Base-by-base conservation (phyloP, 2,888 invertebrate species). In the Rhaphigaster nebulosa region DNA sequence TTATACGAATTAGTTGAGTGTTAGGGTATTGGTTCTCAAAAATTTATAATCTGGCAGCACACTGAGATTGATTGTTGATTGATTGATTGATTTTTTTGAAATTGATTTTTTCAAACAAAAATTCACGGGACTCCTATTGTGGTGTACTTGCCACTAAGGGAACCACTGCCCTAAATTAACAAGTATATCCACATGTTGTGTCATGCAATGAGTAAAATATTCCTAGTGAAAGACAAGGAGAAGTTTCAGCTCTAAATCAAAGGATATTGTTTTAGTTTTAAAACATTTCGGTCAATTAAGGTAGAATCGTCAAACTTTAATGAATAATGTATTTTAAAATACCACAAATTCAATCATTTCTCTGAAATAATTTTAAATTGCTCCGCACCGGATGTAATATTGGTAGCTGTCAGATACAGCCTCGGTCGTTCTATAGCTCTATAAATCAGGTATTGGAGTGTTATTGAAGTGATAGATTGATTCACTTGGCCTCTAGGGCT, bases 401-500 rank as follows among this genome's bases (percentile, higher is more conserved):
- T 76, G 70, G 34, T 18, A 76, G 38, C 70, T 76, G 70, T 76
- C 70, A 76, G 38, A 23, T 6, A 12, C 70, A 76, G 70, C 18
- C 3, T n/a, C 5, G 4, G 6, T 15, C n/a, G 29, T 4, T 29
- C 34, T 38, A 76, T 76, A 38, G 70, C 70, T 76, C 70, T 76
- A 76, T 76, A 76, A 76, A 76, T 34, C 70, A 76, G 70, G 70
- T 38, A 76, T 34, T 76, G 70, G 70, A 76, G 70, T 38, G 70
- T 76, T 76, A 76, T 76, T 76, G 70, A 76, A 38, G 70, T 15
- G 13, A 76, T 76, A 76, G 70, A 76, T 76, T 76, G 70, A 76
- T 76, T 76, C 38, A 76, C 23, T 65, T 65, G 65, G 29, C 34
- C 65, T 65, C 29, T 4, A 38, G 6, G 70, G 38, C 34, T 76